Evolutionary conservation across 2,797 vertebrate species (phyloP).

Genomic region (Enteromius unitaeniatus): DNA sequence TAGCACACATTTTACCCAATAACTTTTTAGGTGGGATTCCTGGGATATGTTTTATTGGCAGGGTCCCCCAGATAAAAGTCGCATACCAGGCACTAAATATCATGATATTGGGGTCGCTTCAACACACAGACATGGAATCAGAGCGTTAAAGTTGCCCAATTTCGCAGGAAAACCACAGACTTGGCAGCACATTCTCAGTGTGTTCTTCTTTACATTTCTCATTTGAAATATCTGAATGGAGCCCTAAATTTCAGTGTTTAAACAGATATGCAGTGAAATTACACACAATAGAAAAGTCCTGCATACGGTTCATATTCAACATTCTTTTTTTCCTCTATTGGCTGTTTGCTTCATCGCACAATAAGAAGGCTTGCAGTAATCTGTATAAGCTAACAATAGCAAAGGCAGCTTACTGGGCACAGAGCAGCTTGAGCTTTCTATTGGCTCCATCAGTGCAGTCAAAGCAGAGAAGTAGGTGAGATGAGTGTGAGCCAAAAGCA

Average conservation of each 20-base stretch:
- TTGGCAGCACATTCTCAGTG: not conserved
- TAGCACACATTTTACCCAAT: too few species aligned
- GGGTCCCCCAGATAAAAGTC: too few species aligned
- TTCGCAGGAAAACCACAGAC: too few species aligned
- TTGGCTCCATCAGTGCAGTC: conserved; percentile 30
- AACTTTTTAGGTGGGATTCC: too few species aligned
- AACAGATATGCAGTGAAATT: conserved; percentile 19
- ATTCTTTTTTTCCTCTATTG: conserved; percentile 8
- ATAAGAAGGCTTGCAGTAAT: conserved; percentile 19
- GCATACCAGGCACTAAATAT: too few species aligned
- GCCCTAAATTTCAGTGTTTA: conserved; percentile 7
- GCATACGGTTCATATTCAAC: conserved; percentile 13
- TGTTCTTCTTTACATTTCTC: not conserved
- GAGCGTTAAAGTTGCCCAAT: too few species aligned
- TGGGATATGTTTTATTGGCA: too few species aligned
- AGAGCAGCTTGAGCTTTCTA: conserved; percentile 36
- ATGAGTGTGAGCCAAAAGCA: not conserved
- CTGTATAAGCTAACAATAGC: conserved; percentile 22
- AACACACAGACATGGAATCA: too few species aligned
- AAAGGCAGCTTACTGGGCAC: conserved; percentile 13
- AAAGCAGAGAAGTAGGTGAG: conserved; percentile 11
- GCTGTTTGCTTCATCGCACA: conserved; percentile 21
- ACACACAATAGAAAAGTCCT: not conserved
- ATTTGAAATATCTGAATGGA: conserved; percentile 2
- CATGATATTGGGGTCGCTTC: too few species aligned